Evolutionary conservation across 1,140 invertebrate genomes (phyloP).

Genomic region (Polypedilum pembai): DNA sequence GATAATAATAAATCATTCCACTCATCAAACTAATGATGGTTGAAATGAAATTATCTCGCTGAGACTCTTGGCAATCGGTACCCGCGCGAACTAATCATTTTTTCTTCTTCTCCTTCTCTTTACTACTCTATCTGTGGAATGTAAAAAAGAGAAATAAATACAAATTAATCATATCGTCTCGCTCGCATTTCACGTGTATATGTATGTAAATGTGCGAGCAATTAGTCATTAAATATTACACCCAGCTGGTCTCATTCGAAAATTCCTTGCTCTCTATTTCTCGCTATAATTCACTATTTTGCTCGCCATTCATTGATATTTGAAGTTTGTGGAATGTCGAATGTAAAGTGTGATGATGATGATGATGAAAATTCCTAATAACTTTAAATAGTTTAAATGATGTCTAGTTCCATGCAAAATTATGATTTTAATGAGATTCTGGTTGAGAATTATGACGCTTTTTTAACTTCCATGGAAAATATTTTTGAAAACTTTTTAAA

Average conservation of each 20-base stretch:
- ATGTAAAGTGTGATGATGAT: background rate
- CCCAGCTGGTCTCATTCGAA: too few relatives aligned
- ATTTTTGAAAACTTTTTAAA: too few relatives aligned
- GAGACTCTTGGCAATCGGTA: constrained; percentile 17
- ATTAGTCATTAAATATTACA: background rate
- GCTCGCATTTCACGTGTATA: background rate
- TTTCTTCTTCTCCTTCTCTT: background rate
- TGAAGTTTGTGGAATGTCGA: background rate
- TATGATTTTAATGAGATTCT: too few relatives aligned
- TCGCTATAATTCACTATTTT: too few relatives aligned
- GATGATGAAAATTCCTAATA: constrained; percentile 10
- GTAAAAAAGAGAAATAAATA: constrained; percentile 3
- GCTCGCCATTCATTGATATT: too few relatives aligned
- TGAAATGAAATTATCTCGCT: constrained; percentile 18
- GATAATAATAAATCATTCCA: constrained; percentile 26
- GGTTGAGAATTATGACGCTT: too few relatives aligned
- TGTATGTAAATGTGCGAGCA: background rate
- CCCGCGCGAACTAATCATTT: constrained; percentile 26
- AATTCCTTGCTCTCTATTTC: too few relatives aligned
- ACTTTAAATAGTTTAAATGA: background rate
- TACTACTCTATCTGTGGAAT: background rate
- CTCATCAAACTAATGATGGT: constrained; percentile 22
- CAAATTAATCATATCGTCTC: constrained; percentile 27
- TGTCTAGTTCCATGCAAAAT: background rate
- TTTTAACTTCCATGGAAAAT: too few relatives aligned